Percentiles rank a stretch among this genome's conserved stretches.
These are phyloP conservation scores for Sphyrna mokarran DNA, from an alignment of 2,113 vertebrate genomes.

Conservation along the genomic window DNA sequence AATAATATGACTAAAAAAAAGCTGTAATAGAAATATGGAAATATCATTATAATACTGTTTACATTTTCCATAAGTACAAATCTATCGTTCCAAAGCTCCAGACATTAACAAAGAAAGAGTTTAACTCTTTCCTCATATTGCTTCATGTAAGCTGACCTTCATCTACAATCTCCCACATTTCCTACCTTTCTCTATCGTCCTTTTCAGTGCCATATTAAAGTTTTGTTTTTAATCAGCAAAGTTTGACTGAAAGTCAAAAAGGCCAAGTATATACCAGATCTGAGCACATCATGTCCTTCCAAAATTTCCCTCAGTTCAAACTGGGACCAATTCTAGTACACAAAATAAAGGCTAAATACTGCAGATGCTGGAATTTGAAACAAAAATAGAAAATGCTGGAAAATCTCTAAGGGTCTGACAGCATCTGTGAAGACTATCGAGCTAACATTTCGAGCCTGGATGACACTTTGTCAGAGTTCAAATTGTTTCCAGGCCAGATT, in stretches of 20 bases:
- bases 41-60: slow-evolving; percentile 36
- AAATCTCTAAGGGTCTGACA: no score
- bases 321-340: background rate
- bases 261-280: background rate
- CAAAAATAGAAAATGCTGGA: no score
- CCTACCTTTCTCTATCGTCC: background rate
- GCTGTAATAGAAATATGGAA: slow-evolving; percentile 32
- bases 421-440: no score
- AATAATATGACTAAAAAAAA: slow-evolving; percentile 30
- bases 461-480: no score
- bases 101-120: slow-evolving; percentile 11
- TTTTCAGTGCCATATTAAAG: background rate
- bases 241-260: background rate
- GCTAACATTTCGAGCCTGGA: no score
- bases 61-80: slow-evolving; percentile 34
- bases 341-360: no score
- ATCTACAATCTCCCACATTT: background rate
- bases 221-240: background rate
- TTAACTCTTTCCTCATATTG: background rate
- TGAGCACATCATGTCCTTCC: background rate
- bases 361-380: no score
- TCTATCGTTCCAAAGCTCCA: slow-evolving; percentile 8
- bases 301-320: background rate
- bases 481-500: background rate
- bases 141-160: background rate